Evolutionary conservation across 2,797 vertebrate genomes (phyloP).

Genomic region (Rhinatrema bivittatum): DNA sequence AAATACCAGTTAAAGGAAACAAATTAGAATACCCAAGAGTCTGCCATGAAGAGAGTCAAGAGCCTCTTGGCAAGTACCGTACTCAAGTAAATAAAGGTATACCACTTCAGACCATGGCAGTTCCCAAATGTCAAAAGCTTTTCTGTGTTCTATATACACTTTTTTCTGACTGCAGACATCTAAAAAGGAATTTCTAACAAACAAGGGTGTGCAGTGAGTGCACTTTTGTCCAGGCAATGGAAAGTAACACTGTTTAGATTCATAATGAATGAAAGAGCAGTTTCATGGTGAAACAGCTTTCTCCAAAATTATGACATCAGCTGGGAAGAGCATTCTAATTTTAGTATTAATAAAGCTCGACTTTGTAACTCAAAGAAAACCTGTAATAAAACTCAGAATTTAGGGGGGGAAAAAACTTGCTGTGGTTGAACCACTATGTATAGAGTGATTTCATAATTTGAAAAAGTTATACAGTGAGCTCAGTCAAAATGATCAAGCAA

Average conservation of each 20-base stretch:
- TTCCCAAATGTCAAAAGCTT: neutral
- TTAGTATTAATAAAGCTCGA: constrained; percentile 47
- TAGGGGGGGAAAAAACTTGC: constrained; percentile 48
- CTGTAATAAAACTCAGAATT: constrained; percentile 31
- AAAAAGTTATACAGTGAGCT: constrained; percentile 29
- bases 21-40: too few species aligned
- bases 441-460: constrained; percentile 36
- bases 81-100: too few species aligned
- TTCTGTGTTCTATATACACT: neutral
- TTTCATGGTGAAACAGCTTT: constrained; percentile 31
- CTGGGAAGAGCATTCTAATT: constrained; percentile 40
- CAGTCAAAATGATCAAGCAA: constrained; percentile 40
- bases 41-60: too few species aligned
- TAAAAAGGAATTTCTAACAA: constrained; percentile 22
- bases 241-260: constrained; percentile 35
- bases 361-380: constrained; percentile 41
- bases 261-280: constrained; percentile 22
- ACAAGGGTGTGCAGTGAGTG: constrained; percentile 26
- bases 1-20: too few species aligned
- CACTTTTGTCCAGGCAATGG: constrained; percentile 12
- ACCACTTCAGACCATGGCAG: too few species aligned
- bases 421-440: constrained; percentile 42
- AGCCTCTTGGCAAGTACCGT: too few species aligned
- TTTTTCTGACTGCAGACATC: neutral
- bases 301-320: constrained; percentile 41